Evolutionary conservation across 2,888 invertebrate genomes (phyloP).

Genomic region (Xylota sylvarum): DNA sequence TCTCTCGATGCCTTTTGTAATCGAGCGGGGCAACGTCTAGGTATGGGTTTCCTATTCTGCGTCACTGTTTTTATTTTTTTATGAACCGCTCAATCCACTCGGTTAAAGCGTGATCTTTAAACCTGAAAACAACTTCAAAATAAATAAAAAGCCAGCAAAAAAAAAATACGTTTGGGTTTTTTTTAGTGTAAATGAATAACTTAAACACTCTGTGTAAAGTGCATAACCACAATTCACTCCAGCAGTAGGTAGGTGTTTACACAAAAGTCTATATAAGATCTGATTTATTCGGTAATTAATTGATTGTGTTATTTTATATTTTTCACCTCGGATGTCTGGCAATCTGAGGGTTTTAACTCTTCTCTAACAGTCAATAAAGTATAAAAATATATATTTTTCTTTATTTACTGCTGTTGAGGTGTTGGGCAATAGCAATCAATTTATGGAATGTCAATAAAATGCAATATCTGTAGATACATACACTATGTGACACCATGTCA

Average conservation of each 20-base stretch:
- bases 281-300: conserved; percentile 5
- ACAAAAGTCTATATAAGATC: conserved; percentile 5
- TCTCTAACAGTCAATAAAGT: not conserved
- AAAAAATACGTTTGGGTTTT: not conserved
- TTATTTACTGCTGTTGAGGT: too few relatives aligned
- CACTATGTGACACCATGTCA: conserved; percentile 1
- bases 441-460: too few relatives aligned
- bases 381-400: too few relatives aligned
- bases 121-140: conserved; percentile 31
- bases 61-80: conserved; percentile 20
- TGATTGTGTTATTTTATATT: conserved; percentile 12
- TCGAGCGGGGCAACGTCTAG: not conserved
- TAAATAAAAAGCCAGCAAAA: conserved; percentile 12
- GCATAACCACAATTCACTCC: conserved; percentile 1
- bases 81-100: conserved; percentile 40
- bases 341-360: not conserved
- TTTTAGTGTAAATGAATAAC: conserved; percentile 27
- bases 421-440: too few relatives aligned
- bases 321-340: not conserved
- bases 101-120: conserved; percentile 52
- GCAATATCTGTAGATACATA: too few relatives aligned
- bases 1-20: not conserved
- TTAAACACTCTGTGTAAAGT: conserved; percentile 18
- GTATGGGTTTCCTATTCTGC: conserved; percentile 33
- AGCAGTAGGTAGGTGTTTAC: conserved; percentile 3